Evolutionary conservation across 2,113 vertebrate genomes (phyloP).

Genomic region (Antigone vipio): DNA sequence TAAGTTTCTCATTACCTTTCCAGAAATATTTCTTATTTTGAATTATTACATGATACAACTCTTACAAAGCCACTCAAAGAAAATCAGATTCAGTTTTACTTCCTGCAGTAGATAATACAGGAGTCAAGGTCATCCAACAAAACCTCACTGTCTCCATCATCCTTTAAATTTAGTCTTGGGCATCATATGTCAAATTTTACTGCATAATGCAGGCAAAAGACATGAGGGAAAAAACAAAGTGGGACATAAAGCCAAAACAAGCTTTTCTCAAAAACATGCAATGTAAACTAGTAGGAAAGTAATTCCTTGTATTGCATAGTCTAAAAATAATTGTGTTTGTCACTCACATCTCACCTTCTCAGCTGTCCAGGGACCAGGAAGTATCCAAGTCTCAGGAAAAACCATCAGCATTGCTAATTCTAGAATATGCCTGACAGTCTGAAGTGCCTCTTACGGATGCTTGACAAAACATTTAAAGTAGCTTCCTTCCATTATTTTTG

Average conservation of each 20-base stretch:
- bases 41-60: not conserved
- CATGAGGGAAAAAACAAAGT: not conserved
- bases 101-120: not conserved
- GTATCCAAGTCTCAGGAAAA: not conserved
- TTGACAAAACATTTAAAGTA: not conserved
- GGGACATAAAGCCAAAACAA: not conserved
- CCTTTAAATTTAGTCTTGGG: not conserved
- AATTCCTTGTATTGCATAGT: not conserved
- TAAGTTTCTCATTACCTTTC: not conserved
- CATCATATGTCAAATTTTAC: not conserved
- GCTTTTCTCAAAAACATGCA: not conserved
- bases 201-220: not conserved
- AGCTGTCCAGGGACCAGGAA: not conserved
- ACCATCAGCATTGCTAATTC: not conserved
- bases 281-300: not conserved
- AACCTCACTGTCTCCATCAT: not conserved
- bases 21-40: not conserved
- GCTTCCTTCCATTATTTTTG: not conserved
- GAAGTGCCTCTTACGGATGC: not conserved
- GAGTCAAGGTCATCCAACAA: not conserved
- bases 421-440: not conserved
- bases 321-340: not conserved
- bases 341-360: not conserved
- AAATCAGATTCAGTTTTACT: not conserved
- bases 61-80: not conserved